Evolutionary conservation across 2,888 invertebrate genomes (phyloP), one percentile per base, ranked within the genome.

Genomic region (Oxyteleia sp.): DNA sequence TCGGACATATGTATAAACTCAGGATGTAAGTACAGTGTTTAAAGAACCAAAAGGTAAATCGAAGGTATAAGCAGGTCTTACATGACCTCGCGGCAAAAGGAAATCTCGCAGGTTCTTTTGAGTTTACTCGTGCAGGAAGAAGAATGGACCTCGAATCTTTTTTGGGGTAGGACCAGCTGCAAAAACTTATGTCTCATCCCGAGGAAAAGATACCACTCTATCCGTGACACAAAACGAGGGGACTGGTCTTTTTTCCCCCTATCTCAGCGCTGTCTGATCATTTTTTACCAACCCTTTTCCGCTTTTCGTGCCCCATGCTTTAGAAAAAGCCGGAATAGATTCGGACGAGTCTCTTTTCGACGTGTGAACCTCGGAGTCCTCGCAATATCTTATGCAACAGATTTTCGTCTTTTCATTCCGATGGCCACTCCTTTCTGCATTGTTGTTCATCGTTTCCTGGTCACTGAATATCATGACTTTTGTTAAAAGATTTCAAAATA

Each of bases 231-330:
- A 78, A 41, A 26, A 20, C 29, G 66, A 64, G 71, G 91, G 88
- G 89, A 89, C 89, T 87, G 90, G 89, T 88, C 88, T 91, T 89
- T 88, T n/a, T 90, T 88, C 86, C 88, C 87, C 88, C 88, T 89
- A 90, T 92, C 91, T 90, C 64, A 91, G 91, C 91, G 90, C 90
- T 90, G 89, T 89, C 88, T 90, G 93, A 93, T 93, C 91, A 89
- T 90, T 92, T 93, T 92, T 93, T 92, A 91, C 90, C 87, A 92
- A 93, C 92, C 93, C 93, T 91, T 93, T 90, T 92, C 88, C 87
- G 87, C 81, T 86, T 86, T 79, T 83, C 89, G 85, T 87, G 74
- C 83, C 87, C 87, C 85, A 84, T 61, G 23, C 53, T 49, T 18
- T 41, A 55, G 61, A 64, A 47, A 57, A 76, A 82, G 81, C 64